Evolutionary conservation across 2,113 vertebrate species (phyloP).

Genomic region (Bettongia penicillata): DNA sequence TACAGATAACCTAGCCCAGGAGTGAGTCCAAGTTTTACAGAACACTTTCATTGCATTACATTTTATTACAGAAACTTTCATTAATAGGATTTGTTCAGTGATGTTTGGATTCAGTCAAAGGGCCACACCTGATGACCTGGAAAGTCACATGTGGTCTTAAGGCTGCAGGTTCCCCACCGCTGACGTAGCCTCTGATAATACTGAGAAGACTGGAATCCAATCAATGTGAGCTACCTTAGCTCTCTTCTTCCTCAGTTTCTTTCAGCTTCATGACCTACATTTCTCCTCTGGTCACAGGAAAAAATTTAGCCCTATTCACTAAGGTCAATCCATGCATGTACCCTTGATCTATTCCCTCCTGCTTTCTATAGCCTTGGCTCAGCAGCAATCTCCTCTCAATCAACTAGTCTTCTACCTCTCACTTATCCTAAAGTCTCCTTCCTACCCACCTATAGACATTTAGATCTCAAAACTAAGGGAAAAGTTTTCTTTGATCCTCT

Average conservation of each 20-base stretch:
- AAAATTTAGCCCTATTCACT: not conserved
- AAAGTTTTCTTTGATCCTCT: not conserved
- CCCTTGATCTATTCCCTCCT: not conserved
- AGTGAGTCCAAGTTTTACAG: too few species aligned
- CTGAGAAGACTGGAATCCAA: not conserved
- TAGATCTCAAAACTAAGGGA: not conserved
- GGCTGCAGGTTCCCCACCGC: too few species aligned
- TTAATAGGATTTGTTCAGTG: too few species aligned
- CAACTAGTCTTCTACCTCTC: not conserved
- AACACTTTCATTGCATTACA: too few species aligned
- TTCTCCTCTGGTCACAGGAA: not conserved
- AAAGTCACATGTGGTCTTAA: too few species aligned
- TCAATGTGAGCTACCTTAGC: not conserved
- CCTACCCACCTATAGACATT: not conserved
- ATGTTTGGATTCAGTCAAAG: too few species aligned
- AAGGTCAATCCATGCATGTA: not conserved
- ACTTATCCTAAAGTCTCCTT: not conserved
- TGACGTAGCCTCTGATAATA: not conserved
- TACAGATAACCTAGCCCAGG: not conserved
- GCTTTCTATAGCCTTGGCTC: not conserved
- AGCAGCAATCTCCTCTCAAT: not conserved
- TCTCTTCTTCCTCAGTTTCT: not conserved
- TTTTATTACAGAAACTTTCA: too few species aligned
- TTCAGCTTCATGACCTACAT: not conserved
- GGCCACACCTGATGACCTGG: too few species aligned